A percentile compares a stretch with the other conserved stretches of the same genome.
phyloP scores from a whole-genome alignment of 2,797 vertebrate species.

The Xenops minutus region DNA sequence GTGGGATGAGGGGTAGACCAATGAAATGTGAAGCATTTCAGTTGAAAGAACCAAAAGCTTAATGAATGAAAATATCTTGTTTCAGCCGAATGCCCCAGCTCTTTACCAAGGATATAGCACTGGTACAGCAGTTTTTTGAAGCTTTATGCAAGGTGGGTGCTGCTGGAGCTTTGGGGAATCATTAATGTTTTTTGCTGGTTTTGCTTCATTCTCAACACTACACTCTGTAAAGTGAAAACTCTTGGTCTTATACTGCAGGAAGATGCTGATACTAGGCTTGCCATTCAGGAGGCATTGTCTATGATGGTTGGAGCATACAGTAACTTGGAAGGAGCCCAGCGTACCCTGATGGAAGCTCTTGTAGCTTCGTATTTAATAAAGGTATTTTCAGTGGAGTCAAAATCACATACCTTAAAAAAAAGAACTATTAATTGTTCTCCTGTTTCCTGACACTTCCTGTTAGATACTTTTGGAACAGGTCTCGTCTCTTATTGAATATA shows the following conservation, averaged over 20 bases:
- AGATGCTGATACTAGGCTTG: conserved; percentile 92
- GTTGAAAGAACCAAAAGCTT: not conserved
- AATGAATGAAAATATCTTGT: conserved; percentile 5
- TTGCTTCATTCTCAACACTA: not conserved
- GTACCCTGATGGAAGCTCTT: conserved; percentile 97
- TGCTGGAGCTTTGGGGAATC: not conserved
- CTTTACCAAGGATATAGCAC: conserved; percentile 96
- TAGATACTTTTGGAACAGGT: not conserved
- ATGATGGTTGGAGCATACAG: conserved; percentile 98
- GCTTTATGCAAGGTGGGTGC: conserved; percentile 92
- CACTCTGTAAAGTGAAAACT: not conserved
- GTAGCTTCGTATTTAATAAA: conserved; percentile 96
- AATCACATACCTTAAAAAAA: not conserved
- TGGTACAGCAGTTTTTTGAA: conserved; percentile 98
- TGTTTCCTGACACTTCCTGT: not conserved
- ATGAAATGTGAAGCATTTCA: not conserved
- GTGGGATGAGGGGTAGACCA: not conserved
- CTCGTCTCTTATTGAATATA: not conserved
- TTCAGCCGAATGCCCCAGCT: conserved; percentile 96
- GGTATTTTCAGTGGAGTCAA: conserved; percentile 70
- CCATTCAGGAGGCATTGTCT: conserved; percentile 96
- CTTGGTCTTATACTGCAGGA: conserved; percentile 76
- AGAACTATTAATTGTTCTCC: not conserved
- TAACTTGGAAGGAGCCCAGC: conserved; percentile 92
- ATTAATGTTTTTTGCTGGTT: not conserved